phyloP scores from a whole-genome alignment of 2,888 invertebrate genomes.

The Cheilosia urbana region DNA sequence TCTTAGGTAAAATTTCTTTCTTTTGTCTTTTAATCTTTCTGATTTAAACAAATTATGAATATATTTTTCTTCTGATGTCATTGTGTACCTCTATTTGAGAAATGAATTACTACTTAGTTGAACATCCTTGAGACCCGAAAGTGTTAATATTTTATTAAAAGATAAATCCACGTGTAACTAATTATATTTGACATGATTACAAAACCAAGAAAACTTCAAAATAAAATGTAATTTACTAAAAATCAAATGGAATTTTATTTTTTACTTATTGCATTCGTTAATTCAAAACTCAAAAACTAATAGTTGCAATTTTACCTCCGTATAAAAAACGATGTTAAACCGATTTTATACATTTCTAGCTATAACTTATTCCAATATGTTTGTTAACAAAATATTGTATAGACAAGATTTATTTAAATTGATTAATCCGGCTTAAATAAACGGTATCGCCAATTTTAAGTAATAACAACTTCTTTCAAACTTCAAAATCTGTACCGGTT shows the following conservation, averaged over 20 bases:
- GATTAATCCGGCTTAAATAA: too few species aligned
- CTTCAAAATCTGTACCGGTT: too few species aligned
- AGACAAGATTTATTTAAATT: too few species aligned
- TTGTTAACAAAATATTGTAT: too few species aligned
- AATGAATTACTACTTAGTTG: conserved; percentile 58
- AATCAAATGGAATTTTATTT: conserved; percentile 50
- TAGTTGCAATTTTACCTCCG: too few species aligned
- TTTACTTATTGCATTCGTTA: neutral
- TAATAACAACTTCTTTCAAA: too few species aligned
- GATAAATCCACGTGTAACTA: conserved; percentile 56
- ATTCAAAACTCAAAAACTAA: too few species aligned
- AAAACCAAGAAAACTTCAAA: conserved; percentile 30
- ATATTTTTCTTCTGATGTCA: conserved; percentile 52
- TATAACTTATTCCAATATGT: too few species aligned
- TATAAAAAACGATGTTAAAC: too few species aligned
- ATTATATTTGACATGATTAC: conserved; percentile 41
- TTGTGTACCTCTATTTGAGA: conserved; percentile 64
- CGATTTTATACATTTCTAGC: too few species aligned
- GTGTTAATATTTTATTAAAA: conserved; percentile 65
- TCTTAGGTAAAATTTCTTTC: conserved; percentile 6
- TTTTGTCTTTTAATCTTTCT: neutral
- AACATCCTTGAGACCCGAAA: conserved; percentile 40
- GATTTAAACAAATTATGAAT: conserved; percentile 2
- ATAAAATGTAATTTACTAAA: conserved; percentile 70
- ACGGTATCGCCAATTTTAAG: too few species aligned